A percentile compares a stretch with the other conserved stretches of the same genome.
Evolutionary conservation across 2,113 vertebrate genomes (phyloP).

Genomic region (Melanerpes formicivorus): DNA sequence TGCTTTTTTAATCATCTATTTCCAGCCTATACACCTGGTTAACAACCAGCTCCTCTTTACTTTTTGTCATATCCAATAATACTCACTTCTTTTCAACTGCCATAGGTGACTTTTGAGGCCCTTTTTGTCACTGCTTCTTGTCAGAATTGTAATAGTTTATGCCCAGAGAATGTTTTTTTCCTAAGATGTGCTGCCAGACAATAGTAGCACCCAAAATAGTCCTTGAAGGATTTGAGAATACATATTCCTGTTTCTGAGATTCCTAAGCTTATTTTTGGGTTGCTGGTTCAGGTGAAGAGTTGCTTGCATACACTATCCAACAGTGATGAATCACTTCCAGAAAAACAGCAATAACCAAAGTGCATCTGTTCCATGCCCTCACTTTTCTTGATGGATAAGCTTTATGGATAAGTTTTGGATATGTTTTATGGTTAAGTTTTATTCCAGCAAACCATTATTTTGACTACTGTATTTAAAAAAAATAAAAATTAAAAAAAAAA

Average conservation of each 20-base stretch:
- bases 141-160: conserved; percentile 13
- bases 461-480: not conserved
- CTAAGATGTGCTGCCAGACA: not conserved
- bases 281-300: not conserved
- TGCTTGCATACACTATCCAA: not conserved
- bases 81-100: not conserved
- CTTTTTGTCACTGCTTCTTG: conserved; percentile 6
- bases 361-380: not conserved
- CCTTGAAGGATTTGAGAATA: not conserved
- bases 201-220: conserved; percentile 4
- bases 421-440: too few relatives aligned
- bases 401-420: too few relatives aligned
- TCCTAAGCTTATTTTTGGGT: not conserved
- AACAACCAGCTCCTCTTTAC: not conserved
- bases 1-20: not conserved
- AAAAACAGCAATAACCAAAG: not conserved
- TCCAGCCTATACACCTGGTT: conserved; percentile 11
- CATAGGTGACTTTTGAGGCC: conserved; percentile 18
- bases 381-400: not conserved
- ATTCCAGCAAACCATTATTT: not conserved
- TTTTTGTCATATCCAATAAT: not conserved
- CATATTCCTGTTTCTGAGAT: not conserved
- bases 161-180: not conserved
- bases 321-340: not conserved
- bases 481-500: not conserved